phyloP scores from a whole-genome alignment of 2,113 vertebrate species.

The Mungos mungo region DNA sequence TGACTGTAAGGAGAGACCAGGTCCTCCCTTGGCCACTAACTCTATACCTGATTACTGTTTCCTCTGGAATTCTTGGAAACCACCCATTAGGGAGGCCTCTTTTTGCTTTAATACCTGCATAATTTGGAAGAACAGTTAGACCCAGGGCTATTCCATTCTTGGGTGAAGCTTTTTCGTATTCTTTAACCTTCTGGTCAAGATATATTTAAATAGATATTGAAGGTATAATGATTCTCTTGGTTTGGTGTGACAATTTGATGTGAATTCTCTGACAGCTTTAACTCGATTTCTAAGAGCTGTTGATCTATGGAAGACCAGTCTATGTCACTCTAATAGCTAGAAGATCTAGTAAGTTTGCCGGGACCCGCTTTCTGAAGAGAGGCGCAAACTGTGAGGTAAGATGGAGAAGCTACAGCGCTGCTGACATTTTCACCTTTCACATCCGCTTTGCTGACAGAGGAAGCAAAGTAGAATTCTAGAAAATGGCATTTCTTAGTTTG shows the following conservation, averaged over 20 bases:
- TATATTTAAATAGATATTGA: not conserved
- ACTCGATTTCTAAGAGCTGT: constrained; percentile 89
- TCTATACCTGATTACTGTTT: not conserved
- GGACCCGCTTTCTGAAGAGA: constrained; percentile 98
- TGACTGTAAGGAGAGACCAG: not conserved
- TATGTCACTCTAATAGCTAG: constrained; percentile 97
- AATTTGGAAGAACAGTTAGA: not conserved
- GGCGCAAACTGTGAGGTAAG: constrained; percentile 97
- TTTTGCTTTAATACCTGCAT: not conserved
- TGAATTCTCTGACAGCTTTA: constrained; percentile 81
- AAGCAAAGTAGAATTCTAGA: not conserved
- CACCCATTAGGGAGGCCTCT: not conserved
- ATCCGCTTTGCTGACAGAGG: not conserved
- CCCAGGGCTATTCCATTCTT: not conserved
- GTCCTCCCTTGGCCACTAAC: not conserved
- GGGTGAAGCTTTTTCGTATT: not conserved
- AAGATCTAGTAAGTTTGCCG: constrained; percentile 97
- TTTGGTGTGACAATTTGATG: not conserved
- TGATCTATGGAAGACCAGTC: constrained; percentile 96
- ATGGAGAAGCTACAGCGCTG: not conserved
- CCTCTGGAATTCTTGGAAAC: not conserved
- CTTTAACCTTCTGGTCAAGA: not conserved
- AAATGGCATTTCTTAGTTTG: constrained; percentile 5
- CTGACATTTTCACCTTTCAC: not conserved
- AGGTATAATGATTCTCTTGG: not conserved